These are phyloP conservation scores for Dryobotodes eremita DNA, from an alignment of 2,888 invertebrate species.

Conservation along the genomic window DNA sequence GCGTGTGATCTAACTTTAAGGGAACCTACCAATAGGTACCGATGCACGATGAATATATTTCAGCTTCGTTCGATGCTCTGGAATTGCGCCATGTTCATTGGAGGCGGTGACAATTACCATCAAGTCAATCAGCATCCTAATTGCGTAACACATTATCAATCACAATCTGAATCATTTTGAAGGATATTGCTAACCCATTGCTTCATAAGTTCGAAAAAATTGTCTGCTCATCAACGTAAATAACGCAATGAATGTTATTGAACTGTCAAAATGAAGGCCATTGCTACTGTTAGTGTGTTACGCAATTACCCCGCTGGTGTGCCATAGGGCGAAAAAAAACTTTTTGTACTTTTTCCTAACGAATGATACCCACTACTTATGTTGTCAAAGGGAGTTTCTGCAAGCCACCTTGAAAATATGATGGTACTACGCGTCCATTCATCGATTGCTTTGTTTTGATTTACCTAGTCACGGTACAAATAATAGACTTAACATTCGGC, in stretches of 20 bases:
- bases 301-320: neutral
- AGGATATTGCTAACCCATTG: no score
- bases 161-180: no score
- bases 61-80: neutral
- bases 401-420: slow-evolving; percentile 15
- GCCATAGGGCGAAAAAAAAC: neutral
- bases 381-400: slow-evolving; percentile 1
- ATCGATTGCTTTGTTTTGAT: slow-evolving; percentile 42
- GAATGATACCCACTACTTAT: neutral
- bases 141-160: no score
- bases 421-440: neutral
- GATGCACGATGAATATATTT: neutral
- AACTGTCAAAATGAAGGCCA: no score
- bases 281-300: no score
- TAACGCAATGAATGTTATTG: no score
- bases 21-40: neutral
- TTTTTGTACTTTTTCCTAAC: neutral
- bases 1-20: neutral
- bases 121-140: no score
- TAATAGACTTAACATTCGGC: slow-evolving; percentile 25
- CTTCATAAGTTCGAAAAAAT: no score
- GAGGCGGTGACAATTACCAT: neutral
- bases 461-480: slow-evolving; percentile 33
- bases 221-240: no score
- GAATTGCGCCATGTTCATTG: neutral